These are phyloP conservation scores for Drosophila austrosaltans DNA, from an alignment of 2,888 invertebrate species.

Conservation along the genomic window DNA sequence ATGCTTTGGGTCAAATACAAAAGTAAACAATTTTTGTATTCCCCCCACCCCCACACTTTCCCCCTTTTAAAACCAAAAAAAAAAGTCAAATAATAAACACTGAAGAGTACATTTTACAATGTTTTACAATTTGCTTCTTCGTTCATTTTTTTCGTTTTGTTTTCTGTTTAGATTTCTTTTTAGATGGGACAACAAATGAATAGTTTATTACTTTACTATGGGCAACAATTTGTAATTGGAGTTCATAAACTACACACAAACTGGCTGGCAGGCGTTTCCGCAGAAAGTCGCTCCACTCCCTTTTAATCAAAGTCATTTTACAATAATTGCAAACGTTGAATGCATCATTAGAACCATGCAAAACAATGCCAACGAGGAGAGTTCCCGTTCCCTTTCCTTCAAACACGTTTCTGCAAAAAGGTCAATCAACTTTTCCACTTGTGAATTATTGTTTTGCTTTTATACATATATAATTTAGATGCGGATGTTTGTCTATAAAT, in stretches of 20 bases:
- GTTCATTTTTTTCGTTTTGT: conserved; percentile 12
- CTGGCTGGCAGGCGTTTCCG: conserved; percentile 56
- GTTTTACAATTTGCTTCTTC: background rate
- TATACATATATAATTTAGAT: background rate
- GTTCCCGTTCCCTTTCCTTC: background rate
- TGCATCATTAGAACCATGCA: conserved; percentile 72
- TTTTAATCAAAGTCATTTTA: conserved; percentile 44
- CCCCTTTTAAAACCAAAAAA: background rate
- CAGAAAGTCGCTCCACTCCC: conserved; percentile 42
- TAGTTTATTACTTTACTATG: conserved; percentile 61
- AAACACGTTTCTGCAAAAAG: conserved; percentile 10
- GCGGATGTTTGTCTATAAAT: background rate
- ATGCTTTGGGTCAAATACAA: conserved; percentile 47
- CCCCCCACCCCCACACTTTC: conserved; percentile 1
- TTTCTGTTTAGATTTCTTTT: conserved; percentile 42
- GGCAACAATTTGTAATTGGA: conserved; percentile 56
- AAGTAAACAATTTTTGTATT: conserved; percentile 59
- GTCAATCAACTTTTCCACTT: conserved; percentile 2
- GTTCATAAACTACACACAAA: conserved; percentile 44
- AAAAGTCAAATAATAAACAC: conserved; percentile 20
- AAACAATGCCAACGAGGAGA: conserved; percentile 50
- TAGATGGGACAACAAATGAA: conserved; percentile 70
- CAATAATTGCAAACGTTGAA: conserved; percentile 55
- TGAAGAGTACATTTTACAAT: conserved; percentile 7
- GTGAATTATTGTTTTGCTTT: background rate